phyloP scores from a whole-genome alignment of 2,888 invertebrate species.

The Athalia cordata region DNA sequence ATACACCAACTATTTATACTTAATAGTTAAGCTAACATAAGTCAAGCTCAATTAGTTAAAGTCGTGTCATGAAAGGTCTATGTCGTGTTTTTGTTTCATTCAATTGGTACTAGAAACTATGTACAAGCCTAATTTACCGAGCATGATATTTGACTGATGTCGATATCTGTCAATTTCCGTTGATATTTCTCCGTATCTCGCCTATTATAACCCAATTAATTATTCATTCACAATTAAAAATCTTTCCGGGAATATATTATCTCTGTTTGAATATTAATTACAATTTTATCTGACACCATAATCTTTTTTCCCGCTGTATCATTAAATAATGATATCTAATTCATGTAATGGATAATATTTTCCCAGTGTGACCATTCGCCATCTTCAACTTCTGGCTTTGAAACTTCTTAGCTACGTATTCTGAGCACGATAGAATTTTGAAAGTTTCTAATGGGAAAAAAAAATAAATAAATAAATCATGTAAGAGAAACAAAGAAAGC shows the following conservation, averaged over 20 bases:
- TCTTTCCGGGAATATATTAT: background rate
- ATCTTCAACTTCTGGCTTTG: no score
- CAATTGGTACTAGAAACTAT: constrained; percentile 9
- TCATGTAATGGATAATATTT: no score
- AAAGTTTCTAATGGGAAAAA: no score
- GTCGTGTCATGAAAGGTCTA: background rate
- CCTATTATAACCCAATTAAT: background rate
- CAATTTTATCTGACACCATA: no score
- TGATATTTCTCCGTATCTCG: background rate
- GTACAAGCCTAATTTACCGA: constrained; percentile 10
- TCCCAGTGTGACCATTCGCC: no score
- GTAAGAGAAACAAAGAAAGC: no score
- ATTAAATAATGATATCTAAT: no score
- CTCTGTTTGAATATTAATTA: background rate
- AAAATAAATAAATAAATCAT: no score
- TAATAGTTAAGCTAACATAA: background rate
- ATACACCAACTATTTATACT: background rate
- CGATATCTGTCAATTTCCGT: background rate
- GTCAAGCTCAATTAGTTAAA: constrained; percentile 10
- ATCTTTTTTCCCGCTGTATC: no score
- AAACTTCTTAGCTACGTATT: no score
- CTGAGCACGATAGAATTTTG: no score
- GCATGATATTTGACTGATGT: background rate
- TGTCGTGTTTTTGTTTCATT: background rate
- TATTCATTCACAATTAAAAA: no score